These are phyloP conservation scores for Platycheirus rosarum DNA, from an alignment of 2,888 invertebrate genomes.

Conservation along the genomic window DNA sequence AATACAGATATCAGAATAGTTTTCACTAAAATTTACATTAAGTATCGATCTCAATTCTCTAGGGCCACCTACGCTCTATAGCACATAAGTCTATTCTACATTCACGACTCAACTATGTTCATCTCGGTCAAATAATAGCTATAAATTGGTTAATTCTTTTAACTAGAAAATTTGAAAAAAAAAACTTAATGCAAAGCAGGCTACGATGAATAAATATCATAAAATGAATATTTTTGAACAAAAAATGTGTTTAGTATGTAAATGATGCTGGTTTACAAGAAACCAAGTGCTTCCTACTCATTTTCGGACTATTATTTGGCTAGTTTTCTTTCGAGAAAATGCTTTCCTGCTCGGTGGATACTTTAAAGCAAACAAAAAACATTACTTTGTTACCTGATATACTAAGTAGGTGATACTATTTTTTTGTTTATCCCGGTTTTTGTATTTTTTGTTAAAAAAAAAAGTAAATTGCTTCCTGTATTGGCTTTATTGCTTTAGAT, in stretches of 20 bases:
- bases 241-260: slow-evolving; percentile 12
- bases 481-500: not conserved
- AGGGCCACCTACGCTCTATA: slow-evolving; percentile 12
- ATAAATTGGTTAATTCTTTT: not conserved
- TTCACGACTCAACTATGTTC: not conserved
- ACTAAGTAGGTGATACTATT: no score
- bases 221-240: slow-evolving; percentile 22
- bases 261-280: slow-evolving; percentile 33
- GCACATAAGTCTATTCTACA: slow-evolving; percentile 3
- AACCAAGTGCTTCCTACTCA: slow-evolving; percentile 28
- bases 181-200: slow-evolving; percentile 1
- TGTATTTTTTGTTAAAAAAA: no score
- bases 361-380: no score
- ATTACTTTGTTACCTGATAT: no score
- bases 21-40: not conserved
- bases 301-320: slow-evolving; percentile 21
- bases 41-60: not conserved
- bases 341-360: no score
- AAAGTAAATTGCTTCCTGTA: not conserved
- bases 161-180: not conserved
- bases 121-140: not conserved
- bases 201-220: slow-evolving; percentile 16
- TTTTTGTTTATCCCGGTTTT: no score
- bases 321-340: not conserved
- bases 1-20: not conserved